Evolutionary conservation across 1,140 invertebrate genomes (phyloP).

Genomic region (Armadillidium nasatum): DNA sequence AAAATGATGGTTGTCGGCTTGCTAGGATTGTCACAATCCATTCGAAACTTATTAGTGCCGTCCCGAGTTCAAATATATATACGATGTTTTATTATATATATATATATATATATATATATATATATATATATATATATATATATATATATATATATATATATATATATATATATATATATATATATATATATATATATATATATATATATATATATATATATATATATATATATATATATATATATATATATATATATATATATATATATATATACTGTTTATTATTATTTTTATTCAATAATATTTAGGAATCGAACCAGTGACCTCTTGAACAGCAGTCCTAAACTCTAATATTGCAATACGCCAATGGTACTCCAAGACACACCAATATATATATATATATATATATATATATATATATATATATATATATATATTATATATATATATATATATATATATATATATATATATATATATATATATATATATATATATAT

Average conservation of each 20-base stretch:
- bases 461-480: background rate
- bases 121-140: background rate
- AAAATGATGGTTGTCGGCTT: no score
- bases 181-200: background rate
- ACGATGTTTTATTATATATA: no score
- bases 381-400: no score
- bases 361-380: no score
- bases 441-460: conserved; percentile 7
- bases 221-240: background rate
- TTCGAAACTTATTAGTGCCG: no score
- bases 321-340: no score
- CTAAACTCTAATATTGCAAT: no score
- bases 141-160: background rate
- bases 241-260: background rate
- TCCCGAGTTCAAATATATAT: no score
- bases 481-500: background rate
- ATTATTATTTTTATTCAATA: no score
- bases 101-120: background rate
- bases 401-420: no score
- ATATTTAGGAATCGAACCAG: no score
- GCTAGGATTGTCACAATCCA: no score
- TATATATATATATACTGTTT: background rate
- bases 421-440: background rate
- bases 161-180: background rate
- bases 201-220: background rate